Percentiles rank a stretch among this genome's conserved stretches.
phyloP scores from a whole-genome alignment of 2,113 vertebrate species.

The Tupaia chinensis region DNA sequence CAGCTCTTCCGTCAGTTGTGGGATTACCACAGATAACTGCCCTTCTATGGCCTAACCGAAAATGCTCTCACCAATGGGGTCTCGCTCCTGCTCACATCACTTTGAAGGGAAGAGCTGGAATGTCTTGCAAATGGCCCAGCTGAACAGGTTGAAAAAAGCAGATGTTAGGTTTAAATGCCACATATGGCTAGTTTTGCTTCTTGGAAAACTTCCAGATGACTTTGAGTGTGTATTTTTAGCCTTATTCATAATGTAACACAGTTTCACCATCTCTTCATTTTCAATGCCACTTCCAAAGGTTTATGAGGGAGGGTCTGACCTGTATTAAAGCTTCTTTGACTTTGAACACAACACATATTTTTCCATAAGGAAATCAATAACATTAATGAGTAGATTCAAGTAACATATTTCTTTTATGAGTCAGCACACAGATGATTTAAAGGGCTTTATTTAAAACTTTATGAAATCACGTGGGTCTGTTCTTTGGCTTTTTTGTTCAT shows the following conservation, averaged over 20 bases:
- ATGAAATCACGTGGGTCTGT: not conserved
- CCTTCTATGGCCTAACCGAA: not conserved
- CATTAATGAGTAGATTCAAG: not conserved
- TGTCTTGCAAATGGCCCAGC: not conserved
- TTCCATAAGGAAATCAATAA: slow-evolving; percentile 2
- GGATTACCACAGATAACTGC: not conserved
- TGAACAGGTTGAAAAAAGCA: not conserved
- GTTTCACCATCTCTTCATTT: not conserved
- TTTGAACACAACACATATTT: not conserved
- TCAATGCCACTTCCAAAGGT: not conserved
- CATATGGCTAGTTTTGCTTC: not conserved
- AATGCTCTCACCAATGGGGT: not conserved
- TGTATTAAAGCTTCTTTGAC: not conserved
- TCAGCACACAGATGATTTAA: not conserved
- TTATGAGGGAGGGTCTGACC: not conserved
- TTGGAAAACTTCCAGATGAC: not conserved
- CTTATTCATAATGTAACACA: not conserved
- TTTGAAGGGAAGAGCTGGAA: not conserved
- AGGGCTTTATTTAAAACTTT: not conserved
- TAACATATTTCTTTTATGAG: not conserved
- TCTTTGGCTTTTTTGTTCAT: not conserved
- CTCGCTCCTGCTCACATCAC: not conserved
- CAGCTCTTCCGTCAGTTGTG: too few relatives aligned
- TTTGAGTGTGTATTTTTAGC: not conserved
- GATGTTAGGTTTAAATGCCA: not conserved